Evolutionary conservation across 2,888 invertebrate genomes (phyloP), one percentile per base, ranked within the genome.

Genomic region (Ornithoptera alexandrae): DNA sequence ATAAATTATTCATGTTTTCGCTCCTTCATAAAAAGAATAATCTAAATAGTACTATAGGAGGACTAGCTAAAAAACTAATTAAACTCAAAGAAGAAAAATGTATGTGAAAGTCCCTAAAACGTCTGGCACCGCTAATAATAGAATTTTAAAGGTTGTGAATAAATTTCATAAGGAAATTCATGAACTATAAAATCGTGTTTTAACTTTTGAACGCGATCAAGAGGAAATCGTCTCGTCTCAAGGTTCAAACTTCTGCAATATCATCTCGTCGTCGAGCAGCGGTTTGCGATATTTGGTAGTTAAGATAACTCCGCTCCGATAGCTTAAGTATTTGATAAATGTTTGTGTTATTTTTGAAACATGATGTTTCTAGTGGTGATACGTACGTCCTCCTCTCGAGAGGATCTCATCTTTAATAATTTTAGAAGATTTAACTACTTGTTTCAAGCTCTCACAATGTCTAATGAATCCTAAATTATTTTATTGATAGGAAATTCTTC

Each of bases 231-330:
- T 39, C 64, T 20, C n/a, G 22, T 39, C 58, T 65, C 36, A 57
- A 17, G 65, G 22, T 65, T 58, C 58, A 58, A 65, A 65, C 65
- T 65, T 65, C 58, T 22, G 65, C 65, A 65, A 65, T 65, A 65
- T 65, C 58, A 59, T 65, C 39, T 65, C 42, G 58, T 42, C 42
- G 57, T 58, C 22, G 57, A 42, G 65, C 30, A 65, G 39, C 57
- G 22, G 42, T 65, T 65, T 65, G 39, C 65, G 65, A 58, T 65
- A 65, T 65, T 65, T 46, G 57, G 65, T 58, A 58, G 65, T 65
- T 20, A 65, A 58, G 42, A 65, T 57, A 65, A 65, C 22, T 59
- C 22, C 12, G 20, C 20, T 20, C 57, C 20, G 57, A 20, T 57
- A 57, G 20, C 5, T 50, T 1, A 39, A 39, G 50, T 18, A 50